These are phyloP conservation scores for Bombus sibiricus DNA, from an alignment of 1,140 invertebrate species.

Conservation along the genomic window DNA sequence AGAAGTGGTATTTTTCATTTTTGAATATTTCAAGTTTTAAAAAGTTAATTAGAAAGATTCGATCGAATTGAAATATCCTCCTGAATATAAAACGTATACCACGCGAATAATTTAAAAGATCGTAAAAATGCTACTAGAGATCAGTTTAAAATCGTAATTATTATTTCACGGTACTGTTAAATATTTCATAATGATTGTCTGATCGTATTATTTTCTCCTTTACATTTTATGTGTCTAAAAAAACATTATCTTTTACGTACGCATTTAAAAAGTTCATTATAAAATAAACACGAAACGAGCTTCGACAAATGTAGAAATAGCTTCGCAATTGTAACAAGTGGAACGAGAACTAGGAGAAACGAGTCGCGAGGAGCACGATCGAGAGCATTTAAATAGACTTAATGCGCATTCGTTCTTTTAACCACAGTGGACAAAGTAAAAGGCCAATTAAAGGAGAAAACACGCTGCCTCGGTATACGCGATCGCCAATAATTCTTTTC, in stretches of 20 bases:
- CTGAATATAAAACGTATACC: neutral
- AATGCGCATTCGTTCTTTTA: slow-evolving; percentile 1
- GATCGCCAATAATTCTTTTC: slow-evolving; percentile 50
- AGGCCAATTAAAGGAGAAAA: slow-evolving; percentile 25
- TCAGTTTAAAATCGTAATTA: neutral
- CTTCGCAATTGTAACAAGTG: neutral
- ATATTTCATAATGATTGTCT: neutral
- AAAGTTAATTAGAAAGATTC: neutral
- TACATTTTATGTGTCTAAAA: neutral
- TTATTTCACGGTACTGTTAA: neutral
- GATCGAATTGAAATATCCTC: neutral
- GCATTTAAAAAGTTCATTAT: too few relatives aligned
- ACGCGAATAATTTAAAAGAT: too few relatives aligned
- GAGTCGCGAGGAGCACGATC: neutral
- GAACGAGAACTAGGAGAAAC: neutral
- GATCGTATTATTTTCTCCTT: neutral
- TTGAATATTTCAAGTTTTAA: neutral
- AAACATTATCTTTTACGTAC: too few relatives aligned
- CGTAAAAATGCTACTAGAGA: too few relatives aligned
- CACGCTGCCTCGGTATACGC: slow-evolving; percentile 15
- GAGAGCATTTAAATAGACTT: slow-evolving; percentile 8
- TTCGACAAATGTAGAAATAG: neutral
- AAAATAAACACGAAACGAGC: too few relatives aligned
- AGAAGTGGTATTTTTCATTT: too few relatives aligned
- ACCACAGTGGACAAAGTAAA: neutral